phyloP scores from a whole-genome alignment of 1,140 invertebrate species.

The Acromyrmex echinatior region DNA sequence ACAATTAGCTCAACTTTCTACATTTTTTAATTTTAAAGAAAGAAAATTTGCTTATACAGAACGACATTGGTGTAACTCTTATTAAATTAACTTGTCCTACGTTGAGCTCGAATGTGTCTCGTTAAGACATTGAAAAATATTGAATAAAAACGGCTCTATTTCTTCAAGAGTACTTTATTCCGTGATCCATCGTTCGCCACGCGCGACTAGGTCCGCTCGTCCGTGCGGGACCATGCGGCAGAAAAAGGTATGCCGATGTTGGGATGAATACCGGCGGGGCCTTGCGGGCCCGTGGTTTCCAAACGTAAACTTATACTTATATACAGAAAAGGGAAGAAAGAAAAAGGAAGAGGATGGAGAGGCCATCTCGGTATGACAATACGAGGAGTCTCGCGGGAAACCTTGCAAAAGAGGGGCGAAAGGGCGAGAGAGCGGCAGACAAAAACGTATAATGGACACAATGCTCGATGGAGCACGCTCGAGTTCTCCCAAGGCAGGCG shows the following conservation, averaged over 20 bases:
- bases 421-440: constrained; percentile 36
- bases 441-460: constrained; percentile 77
- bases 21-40: not conserved
- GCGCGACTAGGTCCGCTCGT: constrained; percentile 71
- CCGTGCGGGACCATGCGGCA: constrained; percentile 70
- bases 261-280: constrained; percentile 70
- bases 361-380: constrained; percentile 70
- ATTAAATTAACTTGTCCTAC: constrained; percentile 20
- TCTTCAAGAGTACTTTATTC: constrained; percentile 55
- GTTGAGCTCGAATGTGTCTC: not conserved
- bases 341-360: constrained; percentile 8
- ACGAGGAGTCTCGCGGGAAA: constrained; percentile 70
- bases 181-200: constrained; percentile 65
- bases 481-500: constrained; percentile 70
- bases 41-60: not conserved
- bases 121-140: constrained; percentile 12
- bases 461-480: constrained; percentile 73
- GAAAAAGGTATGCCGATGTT: constrained; percentile 75
- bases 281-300: constrained; percentile 69
- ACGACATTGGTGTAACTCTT: not conserved
- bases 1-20: not conserved
- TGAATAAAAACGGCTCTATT: constrained; percentile 18
- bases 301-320: constrained; percentile 78
- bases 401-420: constrained; percentile 39
- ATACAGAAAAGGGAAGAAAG: constrained; percentile 59